Evolutionary conservation across 1,140 invertebrate species (phyloP).

Genomic region (Harpegnathos saltator): DNA sequence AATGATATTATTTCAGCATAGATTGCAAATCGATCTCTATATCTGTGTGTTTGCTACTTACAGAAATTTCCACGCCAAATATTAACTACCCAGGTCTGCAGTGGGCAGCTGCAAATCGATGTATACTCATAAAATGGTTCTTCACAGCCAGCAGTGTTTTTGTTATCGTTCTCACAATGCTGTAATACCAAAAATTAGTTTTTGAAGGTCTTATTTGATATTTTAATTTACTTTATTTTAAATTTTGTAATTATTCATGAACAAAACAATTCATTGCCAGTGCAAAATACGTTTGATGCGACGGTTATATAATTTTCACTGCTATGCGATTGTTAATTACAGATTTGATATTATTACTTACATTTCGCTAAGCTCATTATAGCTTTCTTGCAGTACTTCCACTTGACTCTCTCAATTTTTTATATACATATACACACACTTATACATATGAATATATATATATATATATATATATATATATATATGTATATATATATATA

Average conservation of each 20-base stretch:
- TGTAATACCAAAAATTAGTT: constrained; percentile 65
- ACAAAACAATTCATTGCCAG: constrained; percentile 45
- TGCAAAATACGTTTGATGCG: constrained; percentile 41
- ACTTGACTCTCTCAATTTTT: neutral
- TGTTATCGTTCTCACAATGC: constrained; percentile 73
- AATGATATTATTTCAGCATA: too few species aligned
- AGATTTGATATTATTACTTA: constrained; percentile 33
- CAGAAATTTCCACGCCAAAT: constrained; percentile 90
- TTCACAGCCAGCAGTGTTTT: constrained; percentile 60
- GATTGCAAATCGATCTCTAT: too few species aligned
- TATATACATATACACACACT: neutral
- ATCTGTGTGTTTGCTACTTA: constrained; percentile 22
- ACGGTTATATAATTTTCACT: too few species aligned
- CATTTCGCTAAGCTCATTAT: neutral
- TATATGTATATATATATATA: neutral
- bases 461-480: constrained; percentile 13
- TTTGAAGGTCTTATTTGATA: constrained; percentile 64
- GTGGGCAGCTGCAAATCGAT: constrained; percentile 76
- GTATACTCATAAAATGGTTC: constrained; percentile 77
- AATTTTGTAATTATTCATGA: constrained; percentile 77
- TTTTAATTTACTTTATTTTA: constrained; percentile 63
- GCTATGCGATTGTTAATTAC: constrained; percentile 3
- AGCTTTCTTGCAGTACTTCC: neutral
- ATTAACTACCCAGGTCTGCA: constrained; percentile 89
- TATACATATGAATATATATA: too few species aligned